Conservation (phyloP, 2,113 vertebrate genomes). For the Phaethon lepturus region DNA sequence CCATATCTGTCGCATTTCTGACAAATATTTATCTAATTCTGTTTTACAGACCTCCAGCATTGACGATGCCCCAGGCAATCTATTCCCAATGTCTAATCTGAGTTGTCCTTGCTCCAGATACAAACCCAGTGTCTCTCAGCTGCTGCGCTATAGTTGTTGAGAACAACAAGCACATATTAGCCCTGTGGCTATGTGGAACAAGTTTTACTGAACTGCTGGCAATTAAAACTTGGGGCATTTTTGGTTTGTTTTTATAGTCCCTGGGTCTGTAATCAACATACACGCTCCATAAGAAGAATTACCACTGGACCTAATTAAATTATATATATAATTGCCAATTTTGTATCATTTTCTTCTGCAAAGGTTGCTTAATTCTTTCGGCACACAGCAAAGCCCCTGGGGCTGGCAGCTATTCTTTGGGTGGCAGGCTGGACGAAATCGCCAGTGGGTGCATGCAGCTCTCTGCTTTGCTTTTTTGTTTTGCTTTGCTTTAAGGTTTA, state of each 20-base stretch:
- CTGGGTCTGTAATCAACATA: neutral
- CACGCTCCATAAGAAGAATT: neutral
- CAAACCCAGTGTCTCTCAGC: neutral
- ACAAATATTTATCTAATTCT: neutral
- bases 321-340: neutral
- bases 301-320: neutral
- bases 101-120: neutral
- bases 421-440: neutral
- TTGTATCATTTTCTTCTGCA: neutral
- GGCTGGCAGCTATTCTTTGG: neutral
- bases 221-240: neutral
- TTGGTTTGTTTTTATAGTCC: neutral
- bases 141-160: neutral
- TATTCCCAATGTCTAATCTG: neutral
- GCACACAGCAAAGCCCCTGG: neutral
- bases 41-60: neutral
- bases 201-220: neutral
- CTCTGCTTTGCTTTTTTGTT: neutral
- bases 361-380: neutral
- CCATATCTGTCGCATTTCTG: neutral
- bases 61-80: neutral
- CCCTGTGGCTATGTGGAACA: neutral
- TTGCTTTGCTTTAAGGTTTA: neutral
- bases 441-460: neutral
- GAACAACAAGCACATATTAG: neutral